Evolutionary conservation across 2,113 vertebrate species (phyloP), one percentile per base, ranked within the genome.

Genomic region (Ardeotis arabs): DNA sequence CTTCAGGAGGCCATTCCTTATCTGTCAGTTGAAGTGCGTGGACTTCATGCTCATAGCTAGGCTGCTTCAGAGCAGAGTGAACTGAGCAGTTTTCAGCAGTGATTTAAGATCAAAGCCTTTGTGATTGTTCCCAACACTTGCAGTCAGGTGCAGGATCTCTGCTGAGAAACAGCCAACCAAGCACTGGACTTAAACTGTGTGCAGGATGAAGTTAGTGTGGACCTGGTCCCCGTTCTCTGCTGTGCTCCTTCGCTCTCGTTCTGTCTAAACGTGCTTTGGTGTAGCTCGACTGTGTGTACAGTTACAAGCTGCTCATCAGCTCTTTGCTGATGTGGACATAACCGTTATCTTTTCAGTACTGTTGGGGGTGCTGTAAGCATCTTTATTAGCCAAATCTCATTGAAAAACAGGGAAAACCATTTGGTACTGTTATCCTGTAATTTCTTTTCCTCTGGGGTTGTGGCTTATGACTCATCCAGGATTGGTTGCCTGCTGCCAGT

Each of bases 141-240:
- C 59, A 64, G 22, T 56, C 52, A 23, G 29, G 50, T 49, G 60
- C 23, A 28, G 50, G 60, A 49, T 49, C 41, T 28, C 28, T 0
- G 7, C 52, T 85, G 41, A 8, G 60, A 64, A 66, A 21, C 27
- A 47, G 27, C 45, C 82, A 55, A 25, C 39, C 10, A 13, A n/a
- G 29, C 15, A 3, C 39, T 31, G 33, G 58, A 3, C 16, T 27
- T 74, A 37, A 45, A 47, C 39, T 27, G 21, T 45, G 22, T 22
- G 33, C 16, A 16, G 1, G 10, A 5, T 6, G 28, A 25, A 27
- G 39, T 33, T n/a, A 13, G 13, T 22, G 50, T 39, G 52, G 41
- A 49, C 10, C 10, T 2, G 1, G 8, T 64, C 29, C 29, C 25
- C 1, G 1, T 7, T 41, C 45, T 20, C 66, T 55, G 64, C 63